phyloP scores from a whole-genome alignment of 2,113 vertebrate species.

The Mugil cephalus region DNA sequence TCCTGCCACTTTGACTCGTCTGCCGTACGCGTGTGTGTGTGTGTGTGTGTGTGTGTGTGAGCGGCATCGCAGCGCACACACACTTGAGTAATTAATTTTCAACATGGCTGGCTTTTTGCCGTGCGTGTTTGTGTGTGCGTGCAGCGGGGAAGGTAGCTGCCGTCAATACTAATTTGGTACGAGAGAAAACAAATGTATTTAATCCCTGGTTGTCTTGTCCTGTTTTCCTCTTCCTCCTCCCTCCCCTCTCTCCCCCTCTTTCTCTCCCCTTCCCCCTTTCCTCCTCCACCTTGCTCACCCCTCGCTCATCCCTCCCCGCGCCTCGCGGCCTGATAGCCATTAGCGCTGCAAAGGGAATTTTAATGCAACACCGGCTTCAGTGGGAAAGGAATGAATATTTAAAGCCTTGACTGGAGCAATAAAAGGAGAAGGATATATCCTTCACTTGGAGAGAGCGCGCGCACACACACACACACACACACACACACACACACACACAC shows the following conservation, averaged over 20 bases:
- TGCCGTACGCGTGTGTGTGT: conserved; percentile 18
- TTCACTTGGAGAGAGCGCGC: conserved; percentile 32
- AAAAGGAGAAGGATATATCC: conserved; percentile 60
- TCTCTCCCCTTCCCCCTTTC: background rate
- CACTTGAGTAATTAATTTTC: conserved; percentile 79
- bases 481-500: conserved; percentile 21
- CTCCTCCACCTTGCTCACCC: background rate
- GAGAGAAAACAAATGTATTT: conserved; percentile 83
- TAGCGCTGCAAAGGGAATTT: conserved; percentile 71
- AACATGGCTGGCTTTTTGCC: conserved; percentile 75
- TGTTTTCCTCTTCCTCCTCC: conserved; percentile 35
- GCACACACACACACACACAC: background rate
- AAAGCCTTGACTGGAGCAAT: conserved; percentile 65
- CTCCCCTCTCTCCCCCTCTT: background rate
- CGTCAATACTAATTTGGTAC: conserved; percentile 81
- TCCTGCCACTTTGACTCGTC: conserved; percentile 48
- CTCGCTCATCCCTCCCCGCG: background rate
- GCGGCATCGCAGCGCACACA: conserved; percentile 44
- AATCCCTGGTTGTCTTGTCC: conserved; percentile 80
- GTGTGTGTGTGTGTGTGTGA: conserved; percentile 21
- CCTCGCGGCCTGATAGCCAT: conserved; percentile 62
- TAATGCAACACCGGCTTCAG: conserved; percentile 65
- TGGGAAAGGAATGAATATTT: conserved; percentile 71
- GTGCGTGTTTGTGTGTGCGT: conserved; percentile 35
- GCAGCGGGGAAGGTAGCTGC: conserved; percentile 57